Percentiles rank a stretch among this genome's conserved stretches.
These are phyloP conservation scores for Pongo pygmaeus DNA, from an alignment of 2,113 vertebrate species.

Conservation along the genomic window DNA sequence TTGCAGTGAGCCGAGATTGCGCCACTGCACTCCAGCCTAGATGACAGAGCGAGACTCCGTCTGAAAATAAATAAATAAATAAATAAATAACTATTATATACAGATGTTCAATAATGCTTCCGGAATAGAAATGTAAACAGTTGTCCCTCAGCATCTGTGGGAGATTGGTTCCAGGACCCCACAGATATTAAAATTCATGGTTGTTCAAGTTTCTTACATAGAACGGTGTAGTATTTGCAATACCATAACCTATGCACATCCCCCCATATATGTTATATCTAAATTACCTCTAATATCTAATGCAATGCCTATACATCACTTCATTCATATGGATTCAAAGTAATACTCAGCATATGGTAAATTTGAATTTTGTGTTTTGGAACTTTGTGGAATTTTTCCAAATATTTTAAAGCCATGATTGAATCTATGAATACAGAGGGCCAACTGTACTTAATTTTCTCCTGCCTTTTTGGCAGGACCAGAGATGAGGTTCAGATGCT, in stretches of 20 bases:
- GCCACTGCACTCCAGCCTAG: no score
- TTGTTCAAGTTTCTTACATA: not conserved
- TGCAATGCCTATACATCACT: not conserved
- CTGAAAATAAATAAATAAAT: no score
- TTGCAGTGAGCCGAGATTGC: no score
- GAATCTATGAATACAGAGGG: not conserved
- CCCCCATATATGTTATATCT: not conserved
- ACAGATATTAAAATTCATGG: not conserved
- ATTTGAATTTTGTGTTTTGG: not conserved
- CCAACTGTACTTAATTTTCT: not conserved
- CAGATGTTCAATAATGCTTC: not conserved
- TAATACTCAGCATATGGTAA: not conserved
- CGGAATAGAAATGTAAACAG: not conserved
- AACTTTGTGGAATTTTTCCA: not conserved
- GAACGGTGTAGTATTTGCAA: not conserved
- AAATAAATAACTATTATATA: not conserved
- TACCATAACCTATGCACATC: not conserved
- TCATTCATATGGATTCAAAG: not conserved
- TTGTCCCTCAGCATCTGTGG: not conserved
- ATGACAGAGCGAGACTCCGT: no score
- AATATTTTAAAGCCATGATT: not conserved
- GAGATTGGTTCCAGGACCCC: not conserved
- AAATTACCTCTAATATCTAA: not conserved
- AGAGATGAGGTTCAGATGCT: not conserved
- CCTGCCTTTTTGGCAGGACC: not conserved